Conservation (phyloP, 2,797 vertebrate genomes). For the Rhynchotus rufescens region DNA sequence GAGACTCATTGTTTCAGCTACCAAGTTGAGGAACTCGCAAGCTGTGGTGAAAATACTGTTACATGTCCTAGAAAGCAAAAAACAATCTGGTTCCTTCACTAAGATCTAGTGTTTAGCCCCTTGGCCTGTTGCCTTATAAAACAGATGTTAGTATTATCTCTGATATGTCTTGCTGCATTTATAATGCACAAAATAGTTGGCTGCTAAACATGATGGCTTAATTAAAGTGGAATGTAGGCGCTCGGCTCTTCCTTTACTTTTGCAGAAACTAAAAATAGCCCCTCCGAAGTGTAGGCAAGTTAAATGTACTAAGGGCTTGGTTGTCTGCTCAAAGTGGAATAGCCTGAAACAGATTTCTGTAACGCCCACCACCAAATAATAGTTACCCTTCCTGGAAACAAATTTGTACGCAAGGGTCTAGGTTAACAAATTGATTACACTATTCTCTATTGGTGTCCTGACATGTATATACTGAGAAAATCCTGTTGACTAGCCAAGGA, state of each 20-base stretch:
- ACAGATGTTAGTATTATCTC: slow-evolving; percentile 69
- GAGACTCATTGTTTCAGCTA: background rate
- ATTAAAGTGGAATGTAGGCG: slow-evolving; percentile 66
- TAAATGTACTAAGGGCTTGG: slow-evolving; percentile 1
- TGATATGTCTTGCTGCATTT: slow-evolving; percentile 59
- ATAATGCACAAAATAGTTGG: slow-evolving; percentile 56
- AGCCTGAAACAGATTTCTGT: background rate
- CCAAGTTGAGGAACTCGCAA: background rate
- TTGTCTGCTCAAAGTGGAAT: slow-evolving; percentile 24
- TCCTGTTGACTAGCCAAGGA: background rate
- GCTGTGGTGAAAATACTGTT: background rate
- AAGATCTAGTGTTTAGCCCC: slow-evolving; percentile 1
- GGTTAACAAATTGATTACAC: background rate
- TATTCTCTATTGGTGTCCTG: background rate
- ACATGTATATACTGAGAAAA: background rate
- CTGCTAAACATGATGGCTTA: slow-evolving; percentile 54
- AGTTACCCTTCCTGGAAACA: background rate
- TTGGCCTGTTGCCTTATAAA: slow-evolving; percentile 64
- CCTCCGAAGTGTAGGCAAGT: slow-evolving; percentile 16
- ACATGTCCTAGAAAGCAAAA: slow-evolving; percentile 48
- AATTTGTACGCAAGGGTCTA: background rate
- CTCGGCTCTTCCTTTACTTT: slow-evolving; percentile 58
- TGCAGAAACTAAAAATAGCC: slow-evolving; percentile 63
- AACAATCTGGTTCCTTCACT: slow-evolving; percentile 8
- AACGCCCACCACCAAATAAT: background rate